Percentiles rank a stretch among this genome's conserved stretches.
phyloP scores from a whole-genome alignment of 2,888 invertebrate genomes.

The Tanytarsus gracilentus region DNA sequence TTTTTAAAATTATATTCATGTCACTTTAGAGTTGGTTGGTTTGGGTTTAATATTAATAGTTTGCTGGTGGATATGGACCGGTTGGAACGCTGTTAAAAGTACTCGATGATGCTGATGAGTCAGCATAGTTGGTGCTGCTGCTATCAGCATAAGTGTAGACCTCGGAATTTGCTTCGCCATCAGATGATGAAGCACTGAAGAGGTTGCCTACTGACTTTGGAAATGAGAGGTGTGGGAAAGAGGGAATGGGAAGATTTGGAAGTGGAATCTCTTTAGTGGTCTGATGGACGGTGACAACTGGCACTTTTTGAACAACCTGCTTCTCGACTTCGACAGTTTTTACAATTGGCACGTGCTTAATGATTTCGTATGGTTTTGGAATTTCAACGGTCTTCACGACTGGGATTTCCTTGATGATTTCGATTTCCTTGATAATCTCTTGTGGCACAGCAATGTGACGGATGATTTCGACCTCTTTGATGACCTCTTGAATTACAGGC shows the following conservation, averaged over 20 bases:
- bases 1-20: too few relatives aligned
- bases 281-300: background rate
- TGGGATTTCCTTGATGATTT: constrained; percentile 24
- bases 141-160: too few relatives aligned
- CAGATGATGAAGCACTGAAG: too few relatives aligned
- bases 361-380: constrained; percentile 24
- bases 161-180: too few relatives aligned
- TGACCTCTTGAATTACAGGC: constrained; percentile 19
- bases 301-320: constrained; percentile 17
- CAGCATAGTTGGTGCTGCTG: too few relatives aligned
- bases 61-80: too few relatives aligned
- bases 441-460: background rate
- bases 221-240: background rate
- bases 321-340: constrained; percentile 21
- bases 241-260: constrained; percentile 10
- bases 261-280: constrained; percentile 4
- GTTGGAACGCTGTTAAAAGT: too few relatives aligned
- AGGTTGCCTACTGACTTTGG: too few relatives aligned
- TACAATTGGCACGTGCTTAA: constrained; percentile 22
- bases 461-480: constrained; percentile 19
- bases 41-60: too few relatives aligned
- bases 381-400: constrained; percentile 19
- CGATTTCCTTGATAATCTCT: constrained; percentile 20
- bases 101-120: too few relatives aligned
- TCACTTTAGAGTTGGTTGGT: too few relatives aligned